Conservation (phyloP, 2,797 vertebrate genomes). For the Lutra lutra region DNA sequence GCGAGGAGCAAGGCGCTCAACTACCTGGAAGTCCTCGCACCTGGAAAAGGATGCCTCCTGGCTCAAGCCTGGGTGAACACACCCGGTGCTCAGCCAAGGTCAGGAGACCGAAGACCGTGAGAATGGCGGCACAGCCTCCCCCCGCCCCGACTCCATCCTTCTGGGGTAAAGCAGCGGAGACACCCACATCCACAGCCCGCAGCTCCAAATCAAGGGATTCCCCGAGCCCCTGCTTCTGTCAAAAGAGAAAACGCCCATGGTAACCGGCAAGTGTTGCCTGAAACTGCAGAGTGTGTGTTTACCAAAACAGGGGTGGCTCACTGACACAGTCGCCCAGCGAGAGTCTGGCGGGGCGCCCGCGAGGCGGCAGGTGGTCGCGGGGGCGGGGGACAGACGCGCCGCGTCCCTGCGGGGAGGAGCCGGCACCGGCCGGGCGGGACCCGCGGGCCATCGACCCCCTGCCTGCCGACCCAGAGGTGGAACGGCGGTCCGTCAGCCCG, state of each 20-base stretch:
- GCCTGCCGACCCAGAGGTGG: too few species aligned
- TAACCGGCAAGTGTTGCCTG: background rate
- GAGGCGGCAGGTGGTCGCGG: background rate
- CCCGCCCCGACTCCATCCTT: background rate
- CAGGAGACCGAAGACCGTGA: background rate
- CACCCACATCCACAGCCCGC: background rate
- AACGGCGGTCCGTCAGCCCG: background rate
- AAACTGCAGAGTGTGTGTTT: background rate
- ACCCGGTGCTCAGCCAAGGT: background rate
- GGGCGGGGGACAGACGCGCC: background rate
- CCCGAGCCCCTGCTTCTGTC: background rate
- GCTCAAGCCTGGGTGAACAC: background rate
- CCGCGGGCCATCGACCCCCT: background rate
- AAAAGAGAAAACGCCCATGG: constrained; percentile 46
- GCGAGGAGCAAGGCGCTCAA: background rate
- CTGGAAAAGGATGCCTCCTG: background rate
- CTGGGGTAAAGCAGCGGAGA: background rate
- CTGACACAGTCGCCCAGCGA: background rate
- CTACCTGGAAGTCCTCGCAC: background rate
- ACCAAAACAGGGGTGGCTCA: background rate
- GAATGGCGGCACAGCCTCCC: background rate
- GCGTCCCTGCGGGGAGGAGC: background rate
- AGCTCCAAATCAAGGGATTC: background rate
- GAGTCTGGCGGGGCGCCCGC: background rate
- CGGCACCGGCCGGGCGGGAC: background rate